Conservation (phyloP, 2,888 invertebrate genomes). For the Protula sp. region DNA sequence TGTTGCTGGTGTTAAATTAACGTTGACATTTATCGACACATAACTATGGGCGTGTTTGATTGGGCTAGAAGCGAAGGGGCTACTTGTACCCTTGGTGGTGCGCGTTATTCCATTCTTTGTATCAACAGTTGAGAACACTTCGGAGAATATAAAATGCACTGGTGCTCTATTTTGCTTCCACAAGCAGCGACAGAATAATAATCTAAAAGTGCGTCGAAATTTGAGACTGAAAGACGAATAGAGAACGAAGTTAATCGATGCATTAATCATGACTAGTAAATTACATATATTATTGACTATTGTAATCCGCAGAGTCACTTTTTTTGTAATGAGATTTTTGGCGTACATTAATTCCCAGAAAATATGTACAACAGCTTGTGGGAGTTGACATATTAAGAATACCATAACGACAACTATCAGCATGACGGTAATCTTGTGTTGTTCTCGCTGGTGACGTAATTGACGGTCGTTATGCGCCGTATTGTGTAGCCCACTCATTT, state of each 20-base stretch:
- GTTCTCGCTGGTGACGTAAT: constrained; percentile 31
- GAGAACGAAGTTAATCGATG: constrained; percentile 71
- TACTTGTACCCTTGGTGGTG: too few species aligned
- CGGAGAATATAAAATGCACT: too few species aligned
- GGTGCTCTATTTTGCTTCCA: too few species aligned
- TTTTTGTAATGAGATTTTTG: constrained; percentile 3
- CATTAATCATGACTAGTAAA: constrained; percentile 66
- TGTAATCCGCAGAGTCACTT: constrained; percentile 20
- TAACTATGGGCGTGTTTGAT: too few species aligned
- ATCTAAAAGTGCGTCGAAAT: constrained; percentile 25
- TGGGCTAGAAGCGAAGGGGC: too few species aligned
- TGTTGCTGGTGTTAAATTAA: too few species aligned
- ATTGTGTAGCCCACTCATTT: constrained; percentile 22
- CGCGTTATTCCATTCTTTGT: too few species aligned
- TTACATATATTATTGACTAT: constrained; percentile 66
- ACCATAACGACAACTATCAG: constrained; percentile 71
- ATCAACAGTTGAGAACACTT: too few species aligned
- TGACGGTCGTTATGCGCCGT: constrained; percentile 2
- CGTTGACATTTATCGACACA: too few species aligned
- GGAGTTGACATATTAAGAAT: constrained; percentile 70
- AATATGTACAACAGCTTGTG: constrained; percentile 61
- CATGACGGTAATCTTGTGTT: constrained; percentile 67
- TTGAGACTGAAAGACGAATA: constrained; percentile 66
- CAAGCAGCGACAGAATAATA: too few species aligned
- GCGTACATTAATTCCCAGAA: constrained; percentile 53